Conservation (phyloP, 2,113 vertebrate genomes). For the Triplophysa tibetana region DNA sequence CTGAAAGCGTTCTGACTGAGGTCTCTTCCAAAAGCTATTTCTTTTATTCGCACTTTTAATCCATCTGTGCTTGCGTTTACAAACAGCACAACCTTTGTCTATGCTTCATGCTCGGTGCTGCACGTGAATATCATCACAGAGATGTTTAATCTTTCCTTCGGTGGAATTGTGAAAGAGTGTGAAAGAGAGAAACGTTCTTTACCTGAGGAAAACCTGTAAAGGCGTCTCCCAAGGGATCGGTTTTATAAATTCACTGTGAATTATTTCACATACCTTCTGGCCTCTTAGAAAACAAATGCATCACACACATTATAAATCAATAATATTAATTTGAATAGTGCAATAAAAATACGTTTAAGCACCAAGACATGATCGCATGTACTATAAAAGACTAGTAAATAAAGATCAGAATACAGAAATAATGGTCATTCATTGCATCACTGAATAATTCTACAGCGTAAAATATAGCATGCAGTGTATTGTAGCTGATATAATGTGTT, state of each 20-base stretch:
- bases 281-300: not conserved
- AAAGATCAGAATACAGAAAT: not conserved
- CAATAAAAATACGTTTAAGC: too few species aligned
- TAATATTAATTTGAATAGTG: too few species aligned
- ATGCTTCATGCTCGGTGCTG: not conserved
- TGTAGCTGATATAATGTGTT: not conserved
- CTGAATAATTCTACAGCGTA: not conserved
- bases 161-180: not conserved
- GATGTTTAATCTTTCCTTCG: not conserved
- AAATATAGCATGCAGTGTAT: not conserved
- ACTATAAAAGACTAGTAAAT: not conserved
- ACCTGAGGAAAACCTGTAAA: too few species aligned
- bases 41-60: conserved; percentile 24
- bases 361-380: not conserved
- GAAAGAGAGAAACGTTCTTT: not conserved
- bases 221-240: too few species aligned
- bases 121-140: not conserved
- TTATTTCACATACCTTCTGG: not conserved
- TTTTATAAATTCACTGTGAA: not conserved
- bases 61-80: conserved; percentile 22
- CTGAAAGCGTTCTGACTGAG: conserved; percentile 23
- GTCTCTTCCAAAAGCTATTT: conserved; percentile 27
- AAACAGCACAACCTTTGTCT: not conserved
- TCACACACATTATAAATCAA: too few species aligned
- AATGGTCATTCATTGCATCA: not conserved